Conservation (phyloP, 2,797 vertebrate genomes). For the Epinephelus coioides region DNA sequence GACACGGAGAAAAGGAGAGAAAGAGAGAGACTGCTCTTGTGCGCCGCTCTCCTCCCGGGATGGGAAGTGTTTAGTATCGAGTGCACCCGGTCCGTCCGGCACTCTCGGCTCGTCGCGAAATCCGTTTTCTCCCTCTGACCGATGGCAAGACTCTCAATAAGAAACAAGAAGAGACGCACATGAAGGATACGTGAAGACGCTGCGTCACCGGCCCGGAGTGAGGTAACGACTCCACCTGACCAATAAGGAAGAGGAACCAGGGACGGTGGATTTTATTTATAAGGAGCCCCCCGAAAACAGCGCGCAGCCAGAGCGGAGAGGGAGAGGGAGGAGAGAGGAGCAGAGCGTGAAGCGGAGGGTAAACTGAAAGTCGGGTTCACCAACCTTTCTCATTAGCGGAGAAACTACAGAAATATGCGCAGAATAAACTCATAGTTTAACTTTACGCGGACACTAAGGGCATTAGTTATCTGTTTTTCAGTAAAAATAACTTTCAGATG, state of each 20-base stretch:
- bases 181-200: slow-evolving; percentile 98
- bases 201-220: slow-evolving; percentile 92
- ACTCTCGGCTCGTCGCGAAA: slow-evolving; percentile 39
- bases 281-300: slow-evolving; percentile 58
- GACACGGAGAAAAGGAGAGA: slow-evolving; percentile 20
- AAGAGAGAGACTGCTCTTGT: slow-evolving; percentile 60
- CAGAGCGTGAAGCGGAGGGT: slow-evolving; percentile 38
- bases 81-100: slow-evolving; percentile 64
- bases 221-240: slow-evolving; percentile 92
- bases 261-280: slow-evolving; percentile 74
- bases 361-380: slow-evolving; percentile 45
- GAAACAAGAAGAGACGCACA: slow-evolving; percentile 95
- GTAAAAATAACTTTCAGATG: slow-evolving; percentile 20
- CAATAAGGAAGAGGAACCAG: slow-evolving; percentile 90
- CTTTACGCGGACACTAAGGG: not conserved
- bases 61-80: slow-evolving; percentile 69
- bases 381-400: slow-evolving; percentile 22
- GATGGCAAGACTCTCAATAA: slow-evolving; percentile 76
- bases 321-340: slow-evolving; percentile 48
- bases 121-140: slow-evolving; percentile 48
- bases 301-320: slow-evolving; percentile 51
- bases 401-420: not conserved
- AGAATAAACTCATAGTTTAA: not conserved
- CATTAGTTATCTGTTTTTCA: not conserved
- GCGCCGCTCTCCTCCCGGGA: slow-evolving; percentile 79